These are phyloP conservation scores for Tortrix viridana DNA, from an alignment of 2,888 invertebrate genomes.

Conservation along the genomic window DNA sequence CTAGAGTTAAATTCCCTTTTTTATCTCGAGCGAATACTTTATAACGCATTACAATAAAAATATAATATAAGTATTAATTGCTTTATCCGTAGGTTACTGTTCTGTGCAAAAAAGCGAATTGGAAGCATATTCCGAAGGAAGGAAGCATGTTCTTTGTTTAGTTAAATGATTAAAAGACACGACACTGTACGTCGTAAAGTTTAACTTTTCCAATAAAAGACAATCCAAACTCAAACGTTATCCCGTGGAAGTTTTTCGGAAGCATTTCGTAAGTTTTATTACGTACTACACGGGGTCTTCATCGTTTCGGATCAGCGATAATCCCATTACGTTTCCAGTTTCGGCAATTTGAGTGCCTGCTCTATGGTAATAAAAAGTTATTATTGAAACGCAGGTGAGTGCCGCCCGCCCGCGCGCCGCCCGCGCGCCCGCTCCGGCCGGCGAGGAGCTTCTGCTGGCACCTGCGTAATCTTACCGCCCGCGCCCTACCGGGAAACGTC, in stretches of 20 bases:
- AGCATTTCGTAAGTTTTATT: slow-evolving; percentile 67
- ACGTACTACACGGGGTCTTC: slow-evolving; percentile 62
- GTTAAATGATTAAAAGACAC: neutral
- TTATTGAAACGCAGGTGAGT: slow-evolving; percentile 63
- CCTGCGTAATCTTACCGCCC: slow-evolving; percentile 31
- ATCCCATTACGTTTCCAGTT: slow-evolving; percentile 73
- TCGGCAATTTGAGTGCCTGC: slow-evolving; percentile 64
- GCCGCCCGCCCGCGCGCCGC: slow-evolving; percentile 27
- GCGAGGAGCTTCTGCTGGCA: slow-evolving; percentile 14
- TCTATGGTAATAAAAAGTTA: slow-evolving; percentile 68
- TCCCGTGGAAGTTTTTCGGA: slow-evolving; percentile 47
- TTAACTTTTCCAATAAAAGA: slow-evolving; percentile 43
- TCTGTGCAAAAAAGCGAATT: too few relatives aligned
- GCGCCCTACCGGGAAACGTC: slow-evolving; percentile 8
- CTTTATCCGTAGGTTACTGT: too few relatives aligned
- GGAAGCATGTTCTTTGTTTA: too few relatives aligned
- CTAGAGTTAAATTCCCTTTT: neutral
- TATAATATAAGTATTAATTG: too few relatives aligned
- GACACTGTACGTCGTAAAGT: slow-evolving; percentile 17
- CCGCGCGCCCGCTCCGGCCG: slow-evolving; percentile 21
- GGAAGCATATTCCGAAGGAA: neutral
- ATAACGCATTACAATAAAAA: too few relatives aligned
- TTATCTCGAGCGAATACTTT: too few relatives aligned
- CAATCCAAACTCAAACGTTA: slow-evolving; percentile 48
- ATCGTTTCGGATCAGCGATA: slow-evolving; percentile 73